These are phyloP conservation scores for Diplosoma virens DNA, from an alignment of 23 tunicate genomes.

Conservation along the genomic window DNA sequence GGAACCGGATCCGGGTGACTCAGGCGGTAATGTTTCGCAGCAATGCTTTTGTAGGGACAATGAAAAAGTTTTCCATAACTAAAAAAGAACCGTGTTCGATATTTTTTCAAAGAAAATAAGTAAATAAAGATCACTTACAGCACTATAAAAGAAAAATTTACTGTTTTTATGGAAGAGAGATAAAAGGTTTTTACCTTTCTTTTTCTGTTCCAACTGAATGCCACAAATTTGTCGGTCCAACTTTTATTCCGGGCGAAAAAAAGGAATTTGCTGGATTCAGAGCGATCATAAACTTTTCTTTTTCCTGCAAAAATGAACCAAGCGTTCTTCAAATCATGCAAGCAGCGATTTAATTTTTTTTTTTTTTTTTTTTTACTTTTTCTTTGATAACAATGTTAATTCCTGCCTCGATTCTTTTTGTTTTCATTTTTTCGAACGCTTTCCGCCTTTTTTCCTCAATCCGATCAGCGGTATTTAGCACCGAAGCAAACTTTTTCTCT, in stretches of 20 bases:
- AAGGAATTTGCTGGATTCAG: constrained; percentile 2
- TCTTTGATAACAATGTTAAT: too few species aligned
- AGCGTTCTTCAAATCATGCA: too few species aligned
- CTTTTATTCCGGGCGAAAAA: constrained; percentile 26
- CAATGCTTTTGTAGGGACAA: constrained; percentile 65
- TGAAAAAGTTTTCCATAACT: too few species aligned
- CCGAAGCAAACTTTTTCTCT: background rate
- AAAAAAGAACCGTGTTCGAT: too few species aligned
- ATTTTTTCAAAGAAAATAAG: too few species aligned
- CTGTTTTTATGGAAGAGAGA: too few species aligned
- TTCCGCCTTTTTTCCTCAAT: constrained; percentile 20
- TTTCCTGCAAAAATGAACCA: constrained; percentile 6
- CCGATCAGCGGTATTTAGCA: background rate
- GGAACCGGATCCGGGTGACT: constrained; percentile 62
- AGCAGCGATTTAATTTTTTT: too few species aligned
- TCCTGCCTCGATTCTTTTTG: background rate
- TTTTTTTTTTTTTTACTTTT: too few species aligned
- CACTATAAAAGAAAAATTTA: too few species aligned
- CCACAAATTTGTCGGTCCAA: constrained; percentile 51
- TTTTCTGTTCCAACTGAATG: constrained; percentile 33
- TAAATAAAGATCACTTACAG: too few species aligned
- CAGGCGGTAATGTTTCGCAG: constrained; percentile 58
- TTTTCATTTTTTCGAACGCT: background rate
- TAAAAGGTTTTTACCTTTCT: constrained; percentile 31
- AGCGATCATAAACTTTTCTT: background rate